phyloP scores from a whole-genome alignment of 2,888 invertebrate species.

The Autographa pulchrina region DNA sequence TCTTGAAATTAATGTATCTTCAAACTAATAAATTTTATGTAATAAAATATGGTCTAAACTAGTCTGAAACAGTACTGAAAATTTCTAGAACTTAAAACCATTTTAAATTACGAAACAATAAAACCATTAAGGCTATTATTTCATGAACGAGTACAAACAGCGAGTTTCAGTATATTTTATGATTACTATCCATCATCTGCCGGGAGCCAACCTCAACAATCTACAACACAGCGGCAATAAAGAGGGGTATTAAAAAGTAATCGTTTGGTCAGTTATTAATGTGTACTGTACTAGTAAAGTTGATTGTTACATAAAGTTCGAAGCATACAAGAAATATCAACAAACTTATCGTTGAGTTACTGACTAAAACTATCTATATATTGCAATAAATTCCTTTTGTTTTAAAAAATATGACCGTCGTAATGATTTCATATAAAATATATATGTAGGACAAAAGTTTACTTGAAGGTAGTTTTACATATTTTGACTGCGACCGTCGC shows the following conservation, averaged over 20 bases:
- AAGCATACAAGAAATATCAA: not conserved
- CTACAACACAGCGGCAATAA: slow-evolving; percentile 36
- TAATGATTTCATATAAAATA: too few species aligned
- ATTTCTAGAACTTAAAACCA: not conserved
- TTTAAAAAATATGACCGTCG: too few species aligned
- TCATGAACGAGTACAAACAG: not conserved
- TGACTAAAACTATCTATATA: too few species aligned
- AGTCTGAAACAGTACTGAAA: not conserved
- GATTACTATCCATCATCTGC: slow-evolving; percentile 13
- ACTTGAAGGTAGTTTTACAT: too few species aligned
- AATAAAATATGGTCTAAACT: not conserved
- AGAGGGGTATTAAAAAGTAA: slow-evolving; percentile 46
- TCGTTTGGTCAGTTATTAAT: slow-evolving; percentile 47
- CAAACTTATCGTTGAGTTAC: not conserved
- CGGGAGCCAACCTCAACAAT: slow-evolving; percentile 29
- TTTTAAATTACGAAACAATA: slow-evolving; percentile 2
- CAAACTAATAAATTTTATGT: not conserved
- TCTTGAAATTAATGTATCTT: not conserved
- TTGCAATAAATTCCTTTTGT: too few species aligned
- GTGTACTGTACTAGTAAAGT: slow-evolving; percentile 35
- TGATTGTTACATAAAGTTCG: slow-evolving; percentile 3
- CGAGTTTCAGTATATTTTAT: slow-evolving; percentile 16
- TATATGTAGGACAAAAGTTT: too few species aligned
- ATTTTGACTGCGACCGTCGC: too few species aligned
- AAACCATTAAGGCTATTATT: not conserved